These are phyloP conservation scores for Eremophila alpestris DNA, from an alignment of 2,797 vertebrate genomes.

Conservation along the genomic window DNA sequence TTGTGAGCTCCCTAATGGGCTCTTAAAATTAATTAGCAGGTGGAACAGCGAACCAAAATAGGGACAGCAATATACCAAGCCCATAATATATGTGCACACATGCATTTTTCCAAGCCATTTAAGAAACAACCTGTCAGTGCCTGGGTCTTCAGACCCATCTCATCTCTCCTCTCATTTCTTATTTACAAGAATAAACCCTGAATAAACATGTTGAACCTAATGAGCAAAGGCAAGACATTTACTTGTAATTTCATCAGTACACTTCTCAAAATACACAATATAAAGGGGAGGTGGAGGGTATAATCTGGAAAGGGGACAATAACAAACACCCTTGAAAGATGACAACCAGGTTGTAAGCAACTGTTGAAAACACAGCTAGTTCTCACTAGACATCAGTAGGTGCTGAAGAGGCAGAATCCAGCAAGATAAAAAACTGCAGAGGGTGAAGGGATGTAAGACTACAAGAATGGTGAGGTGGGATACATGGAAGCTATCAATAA, in stretches of 20 bases:
- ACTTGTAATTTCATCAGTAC: not conserved
- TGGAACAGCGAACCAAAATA: not conserved
- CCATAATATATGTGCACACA: not conserved
- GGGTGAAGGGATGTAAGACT: not conserved
- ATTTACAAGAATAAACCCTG: not conserved
- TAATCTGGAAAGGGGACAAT: not conserved
- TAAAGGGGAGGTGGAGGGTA: not conserved
- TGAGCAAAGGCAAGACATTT: not conserved
- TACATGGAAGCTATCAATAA: not conserved
- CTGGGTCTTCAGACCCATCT: not conserved
- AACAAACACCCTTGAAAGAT: not conserved
- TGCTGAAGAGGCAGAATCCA: not conserved
- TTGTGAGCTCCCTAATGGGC: not conserved
- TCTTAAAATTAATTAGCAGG: not conserved
- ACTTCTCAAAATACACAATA: not conserved
- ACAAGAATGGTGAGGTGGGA: not conserved
- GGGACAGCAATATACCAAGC: not conserved
- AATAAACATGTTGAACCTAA: not conserved
- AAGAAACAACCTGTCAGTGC: not conserved
- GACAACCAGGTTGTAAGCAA: not conserved
- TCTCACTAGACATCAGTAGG: not conserved
- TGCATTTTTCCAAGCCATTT: not conserved
- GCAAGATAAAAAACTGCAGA: not conserved
- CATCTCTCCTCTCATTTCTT: not conserved
- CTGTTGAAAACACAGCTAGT: not conserved